These are phyloP conservation scores for Lithophane socia DNA, from an alignment of 2,888 invertebrate species.

Conservation along the genomic window DNA sequence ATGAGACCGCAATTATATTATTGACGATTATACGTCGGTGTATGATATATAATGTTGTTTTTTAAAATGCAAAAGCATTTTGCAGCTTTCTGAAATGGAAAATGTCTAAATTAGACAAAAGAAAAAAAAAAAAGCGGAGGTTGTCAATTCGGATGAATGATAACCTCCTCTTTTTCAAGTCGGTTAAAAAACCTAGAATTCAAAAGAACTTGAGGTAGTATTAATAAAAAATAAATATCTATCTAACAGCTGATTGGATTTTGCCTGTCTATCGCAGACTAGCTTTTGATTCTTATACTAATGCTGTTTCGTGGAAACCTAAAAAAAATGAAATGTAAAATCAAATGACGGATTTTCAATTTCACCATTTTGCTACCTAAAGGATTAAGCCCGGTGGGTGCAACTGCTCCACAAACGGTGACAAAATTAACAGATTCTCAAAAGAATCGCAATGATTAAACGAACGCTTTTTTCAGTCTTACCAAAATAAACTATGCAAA, in stretches of 20 bases:
- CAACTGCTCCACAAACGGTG: background rate
- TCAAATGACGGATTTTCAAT: background rate
- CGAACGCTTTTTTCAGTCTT: too few species aligned
- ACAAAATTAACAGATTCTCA: background rate
- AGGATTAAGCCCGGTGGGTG: background rate
- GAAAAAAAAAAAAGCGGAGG: too few species aligned
- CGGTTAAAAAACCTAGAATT: background rate
- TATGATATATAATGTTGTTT: slow-evolving; percentile 34
- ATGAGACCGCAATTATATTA: slow-evolving; percentile 72
- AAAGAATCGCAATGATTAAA: background rate
- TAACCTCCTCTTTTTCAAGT: too few species aligned
- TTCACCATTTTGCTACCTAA: too few species aligned
- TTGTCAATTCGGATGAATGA: too few species aligned
- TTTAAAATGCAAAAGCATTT: slow-evolving; percentile 6
- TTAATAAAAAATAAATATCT: background rate
- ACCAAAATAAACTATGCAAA: background rate
- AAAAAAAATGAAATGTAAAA: too few species aligned
- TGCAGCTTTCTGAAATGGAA: background rate
- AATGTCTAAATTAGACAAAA: too few species aligned
- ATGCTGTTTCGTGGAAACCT: background rate
- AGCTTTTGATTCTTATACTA: background rate
- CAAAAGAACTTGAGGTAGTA: background rate
- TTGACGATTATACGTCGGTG: slow-evolving; percentile 34
- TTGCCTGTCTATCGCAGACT: background rate
- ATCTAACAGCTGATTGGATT: background rate